phyloP scores from a whole-genome alignment of 2,113 vertebrate genomes.

The Falcunculus frontatus region DNA sequence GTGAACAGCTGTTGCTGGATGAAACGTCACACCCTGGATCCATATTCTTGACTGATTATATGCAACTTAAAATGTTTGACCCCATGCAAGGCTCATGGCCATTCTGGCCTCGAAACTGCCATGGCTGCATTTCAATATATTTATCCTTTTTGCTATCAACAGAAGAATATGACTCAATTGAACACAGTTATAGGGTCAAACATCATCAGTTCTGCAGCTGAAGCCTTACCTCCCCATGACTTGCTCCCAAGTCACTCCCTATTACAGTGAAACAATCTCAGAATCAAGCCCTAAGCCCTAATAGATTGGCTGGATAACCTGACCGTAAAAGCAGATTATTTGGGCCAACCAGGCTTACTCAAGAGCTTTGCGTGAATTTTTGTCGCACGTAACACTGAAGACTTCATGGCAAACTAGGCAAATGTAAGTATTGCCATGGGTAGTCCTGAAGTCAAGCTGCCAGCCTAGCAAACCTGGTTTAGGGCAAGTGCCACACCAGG shows the following conservation, averaged over 20 bases:
- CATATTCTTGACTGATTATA: not conserved
- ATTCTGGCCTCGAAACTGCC: not conserved
- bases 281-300: not conserved
- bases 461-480: not conserved
- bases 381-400: fast-evolving
- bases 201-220: not conserved
- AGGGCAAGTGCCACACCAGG: not conserved
- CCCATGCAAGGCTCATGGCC: not conserved
- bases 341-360: not conserved
- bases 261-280: not conserved
- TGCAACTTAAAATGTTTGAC: not conserved
- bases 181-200: not conserved
- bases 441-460: not conserved
- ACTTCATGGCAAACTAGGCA: not conserved
- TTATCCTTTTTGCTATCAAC: not conserved
- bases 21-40: not conserved
- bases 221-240: not conserved
- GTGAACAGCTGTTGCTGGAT: fast-evolving
- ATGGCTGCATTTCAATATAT: not conserved
- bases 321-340: not conserved
- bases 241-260: not conserved
- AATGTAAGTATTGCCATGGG: not conserved
- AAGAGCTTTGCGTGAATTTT: not conserved
- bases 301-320: not conserved
- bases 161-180: not conserved